Conservation (phyloP, 2,113 vertebrate genomes). For the Ammodytes marinus region DNA sequence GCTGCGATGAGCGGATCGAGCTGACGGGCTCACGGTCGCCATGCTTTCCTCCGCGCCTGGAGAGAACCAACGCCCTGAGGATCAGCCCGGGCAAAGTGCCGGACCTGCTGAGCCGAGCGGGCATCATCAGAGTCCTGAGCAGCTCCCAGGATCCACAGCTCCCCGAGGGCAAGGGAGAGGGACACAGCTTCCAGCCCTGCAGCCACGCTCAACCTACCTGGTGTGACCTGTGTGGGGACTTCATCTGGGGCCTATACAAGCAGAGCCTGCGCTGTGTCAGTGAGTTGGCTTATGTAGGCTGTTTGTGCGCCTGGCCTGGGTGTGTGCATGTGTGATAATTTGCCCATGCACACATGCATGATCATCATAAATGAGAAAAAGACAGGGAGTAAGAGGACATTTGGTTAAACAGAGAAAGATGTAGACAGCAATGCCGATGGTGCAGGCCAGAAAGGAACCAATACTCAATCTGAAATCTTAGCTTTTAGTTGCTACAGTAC, state of each 20-base stretch:
- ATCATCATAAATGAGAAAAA: conserved; percentile 7
- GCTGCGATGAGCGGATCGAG: conserved; percentile 61
- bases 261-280: conserved; percentile 94
- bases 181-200: conserved; percentile 91
- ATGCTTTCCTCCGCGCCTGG: conserved; percentile 85
- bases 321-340: background rate
- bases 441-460: background rate
- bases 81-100: conserved; percentile 88
- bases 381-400: background rate
- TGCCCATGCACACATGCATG: conserved; percentile 7
- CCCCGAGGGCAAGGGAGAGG: conserved; percentile 83
- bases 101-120: conserved; percentile 81
- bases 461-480: background rate
- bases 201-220: conserved; percentile 91
- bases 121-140: conserved; percentile 82
- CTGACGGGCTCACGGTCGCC: conserved; percentile 49
- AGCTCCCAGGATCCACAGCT: conserved; percentile 76
- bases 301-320: background rate
- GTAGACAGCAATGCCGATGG: background rate
- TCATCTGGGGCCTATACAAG: conserved; percentile 97
- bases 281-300: conserved; percentile 80
- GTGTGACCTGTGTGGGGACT: conserved; percentile 98
- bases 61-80: conserved; percentile 91
- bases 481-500: background rate
- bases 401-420: conserved; percentile 8